Conservation (phyloP, 2,888 invertebrate species). For the Dynastes hyllus region DNA sequence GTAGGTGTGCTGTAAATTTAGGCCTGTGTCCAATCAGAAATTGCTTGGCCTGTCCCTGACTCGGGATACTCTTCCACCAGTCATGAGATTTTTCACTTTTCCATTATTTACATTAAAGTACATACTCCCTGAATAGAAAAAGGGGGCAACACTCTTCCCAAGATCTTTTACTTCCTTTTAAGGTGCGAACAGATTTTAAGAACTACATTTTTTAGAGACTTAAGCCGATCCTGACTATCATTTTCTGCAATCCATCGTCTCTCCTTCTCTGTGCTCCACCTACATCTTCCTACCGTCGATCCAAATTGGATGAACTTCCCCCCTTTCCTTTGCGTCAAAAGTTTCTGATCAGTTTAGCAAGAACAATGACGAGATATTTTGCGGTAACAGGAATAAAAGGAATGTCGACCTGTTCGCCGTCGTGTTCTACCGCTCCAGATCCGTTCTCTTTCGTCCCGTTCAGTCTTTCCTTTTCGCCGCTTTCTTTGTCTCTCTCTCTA, state of each 20-base stretch:
- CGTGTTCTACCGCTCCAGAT: constrained; percentile 13
- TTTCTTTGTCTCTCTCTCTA: neutral
- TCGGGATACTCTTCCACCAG: no score
- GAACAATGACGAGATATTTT: constrained; percentile 41
- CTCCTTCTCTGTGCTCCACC: neutral
- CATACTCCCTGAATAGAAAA: no score
- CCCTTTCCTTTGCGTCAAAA: constrained; percentile 23
- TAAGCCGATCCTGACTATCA: neutral
- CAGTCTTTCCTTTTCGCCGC: neutral
- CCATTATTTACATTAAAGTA: no score
- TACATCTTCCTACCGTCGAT: constrained; percentile 31
- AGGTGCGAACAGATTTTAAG: no score
- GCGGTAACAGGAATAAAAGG: constrained; percentile 32
- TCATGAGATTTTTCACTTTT: no score
- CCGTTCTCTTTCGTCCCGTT: neutral
- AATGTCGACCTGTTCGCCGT: constrained; percentile 6
- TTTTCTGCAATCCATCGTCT: neutral
- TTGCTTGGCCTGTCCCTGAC: no score
- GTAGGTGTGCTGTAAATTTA: no score
- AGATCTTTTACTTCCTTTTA: no score
- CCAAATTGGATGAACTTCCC: constrained; percentile 28
- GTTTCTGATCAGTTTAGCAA: constrained; percentile 39
- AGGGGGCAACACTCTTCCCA: no score
- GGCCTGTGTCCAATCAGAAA: no score
- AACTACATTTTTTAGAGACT: neutral